These are phyloP conservation scores for Chinchilla lanigera DNA, from an alignment of 2,113 vertebrate species.

Conservation along the genomic window DNA sequence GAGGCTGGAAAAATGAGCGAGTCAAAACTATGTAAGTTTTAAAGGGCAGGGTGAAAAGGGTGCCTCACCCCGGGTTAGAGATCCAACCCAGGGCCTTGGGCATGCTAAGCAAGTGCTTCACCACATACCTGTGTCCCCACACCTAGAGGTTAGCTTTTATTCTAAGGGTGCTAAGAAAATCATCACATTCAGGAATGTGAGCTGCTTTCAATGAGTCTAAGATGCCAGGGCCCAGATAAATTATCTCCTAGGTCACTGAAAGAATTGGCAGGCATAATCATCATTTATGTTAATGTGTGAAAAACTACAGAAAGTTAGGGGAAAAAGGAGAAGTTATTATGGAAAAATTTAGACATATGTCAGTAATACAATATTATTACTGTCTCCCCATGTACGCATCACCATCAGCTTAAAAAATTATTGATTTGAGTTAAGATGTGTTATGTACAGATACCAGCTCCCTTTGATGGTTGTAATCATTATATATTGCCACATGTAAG, in stretches of 20 bases:
- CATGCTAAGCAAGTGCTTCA: neutral
- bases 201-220: neutral
- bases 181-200: neutral
- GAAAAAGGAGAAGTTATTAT: neutral
- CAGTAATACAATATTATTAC: neutral
- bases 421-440: neutral
- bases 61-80: neutral
- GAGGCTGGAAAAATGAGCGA: neutral
- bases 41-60: neutral
- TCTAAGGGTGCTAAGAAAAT: neutral
- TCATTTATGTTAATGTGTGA: neutral
- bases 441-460: neutral
- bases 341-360: neutral
- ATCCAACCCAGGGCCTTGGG: neutral
- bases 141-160: neutral
- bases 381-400: neutral
- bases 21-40: neutral
- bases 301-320: neutral
- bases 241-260: neutral
- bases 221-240: neutral
- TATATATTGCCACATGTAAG: neutral
- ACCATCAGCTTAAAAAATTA: neutral
- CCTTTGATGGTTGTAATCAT: neutral
- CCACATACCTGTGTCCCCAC: neutral
- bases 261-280: neutral